These are phyloP conservation scores for Podarcis siculus DNA, from an alignment of 2,797 vertebrate species.

Conservation along the genomic window DNA sequence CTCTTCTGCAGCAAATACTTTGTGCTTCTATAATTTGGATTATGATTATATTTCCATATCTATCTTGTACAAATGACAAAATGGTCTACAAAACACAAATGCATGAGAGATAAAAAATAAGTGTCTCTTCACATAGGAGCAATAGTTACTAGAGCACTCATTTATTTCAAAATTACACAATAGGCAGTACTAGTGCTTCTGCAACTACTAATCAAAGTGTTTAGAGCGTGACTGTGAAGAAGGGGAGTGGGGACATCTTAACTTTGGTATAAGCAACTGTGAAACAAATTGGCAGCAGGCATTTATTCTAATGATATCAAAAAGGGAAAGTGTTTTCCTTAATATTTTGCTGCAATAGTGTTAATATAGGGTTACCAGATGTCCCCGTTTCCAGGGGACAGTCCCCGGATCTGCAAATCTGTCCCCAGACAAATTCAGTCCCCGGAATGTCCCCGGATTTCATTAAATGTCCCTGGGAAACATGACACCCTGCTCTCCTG, in stretches of 20 bases:
- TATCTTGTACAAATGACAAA: not conserved
- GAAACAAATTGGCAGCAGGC: not conserved
- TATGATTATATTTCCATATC: too few species aligned
- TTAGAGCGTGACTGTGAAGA: not conserved
- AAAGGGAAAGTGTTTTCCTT: not conserved
- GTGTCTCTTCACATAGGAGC: not conserved
- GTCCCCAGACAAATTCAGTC: too few species aligned
- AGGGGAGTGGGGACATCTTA: not conserved
- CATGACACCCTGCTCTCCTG: too few species aligned
- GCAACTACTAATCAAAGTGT: not conserved
- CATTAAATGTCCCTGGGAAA: too few species aligned
- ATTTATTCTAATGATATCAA: not conserved
- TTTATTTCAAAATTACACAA: not conserved
- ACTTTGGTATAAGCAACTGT: not conserved
- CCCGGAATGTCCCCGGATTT: too few species aligned
- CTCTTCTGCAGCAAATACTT: not conserved
- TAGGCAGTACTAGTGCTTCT: not conserved
- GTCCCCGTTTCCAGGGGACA: too few species aligned
- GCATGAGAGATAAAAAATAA: not conserved
- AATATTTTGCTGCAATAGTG: not conserved
- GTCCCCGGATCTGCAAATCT: too few species aligned
- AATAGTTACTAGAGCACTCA: not conserved
- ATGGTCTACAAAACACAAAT: not conserved
- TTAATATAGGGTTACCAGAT: too few species aligned
- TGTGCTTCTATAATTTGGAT: not conserved